phyloP scores from a whole-genome alignment of 2,888 invertebrate species.

The Pocota personata region DNA sequence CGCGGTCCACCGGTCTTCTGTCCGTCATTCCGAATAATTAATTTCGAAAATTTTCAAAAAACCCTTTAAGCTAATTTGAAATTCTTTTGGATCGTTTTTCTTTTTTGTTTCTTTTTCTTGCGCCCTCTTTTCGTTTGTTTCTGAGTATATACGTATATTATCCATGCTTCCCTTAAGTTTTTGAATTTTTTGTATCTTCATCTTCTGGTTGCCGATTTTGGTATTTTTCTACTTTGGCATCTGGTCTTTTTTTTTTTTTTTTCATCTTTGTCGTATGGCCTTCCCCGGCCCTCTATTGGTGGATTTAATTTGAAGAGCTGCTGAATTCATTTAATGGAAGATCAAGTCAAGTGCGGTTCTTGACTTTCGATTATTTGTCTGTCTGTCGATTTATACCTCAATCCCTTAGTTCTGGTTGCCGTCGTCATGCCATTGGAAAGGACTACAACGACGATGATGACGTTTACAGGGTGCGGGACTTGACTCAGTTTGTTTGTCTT shows the following conservation, averaged over 20 bases:
- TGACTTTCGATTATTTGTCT: constrained; percentile 71
- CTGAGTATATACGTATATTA: not conserved
- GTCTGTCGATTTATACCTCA: constrained; percentile 59
- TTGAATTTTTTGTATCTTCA: constrained; percentile 2
- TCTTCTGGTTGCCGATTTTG: constrained; percentile 24
- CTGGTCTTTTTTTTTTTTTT: constrained; percentile 20
- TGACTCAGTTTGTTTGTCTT: constrained; percentile 37
- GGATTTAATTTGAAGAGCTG: constrained; percentile 66
- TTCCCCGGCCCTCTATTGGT: constrained; percentile 2
- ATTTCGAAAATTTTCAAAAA: constrained; percentile 66
- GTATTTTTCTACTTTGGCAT: constrained; percentile 1
- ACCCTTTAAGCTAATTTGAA: constrained; percentile 70
- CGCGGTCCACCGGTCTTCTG: not conserved
- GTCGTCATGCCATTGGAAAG: constrained; percentile 1
- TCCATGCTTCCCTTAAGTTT: not conserved
- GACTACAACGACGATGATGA: constrained; percentile 8
- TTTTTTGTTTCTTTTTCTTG: not conserved
- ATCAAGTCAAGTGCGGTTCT: constrained; percentile 68
- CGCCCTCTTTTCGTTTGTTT: not conserved
- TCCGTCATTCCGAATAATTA: constrained; percentile 70
- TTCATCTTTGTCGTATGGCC: not conserved
- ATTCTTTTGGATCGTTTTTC: constrained; percentile 55
- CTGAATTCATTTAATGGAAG: constrained; percentile 65
- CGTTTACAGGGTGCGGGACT: not conserved
- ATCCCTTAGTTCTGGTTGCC: constrained; percentile 1